These are phyloP conservation scores for Drosophila niveifrons DNA, from an alignment of 2,888 invertebrate genomes.

Conservation along the genomic window DNA sequence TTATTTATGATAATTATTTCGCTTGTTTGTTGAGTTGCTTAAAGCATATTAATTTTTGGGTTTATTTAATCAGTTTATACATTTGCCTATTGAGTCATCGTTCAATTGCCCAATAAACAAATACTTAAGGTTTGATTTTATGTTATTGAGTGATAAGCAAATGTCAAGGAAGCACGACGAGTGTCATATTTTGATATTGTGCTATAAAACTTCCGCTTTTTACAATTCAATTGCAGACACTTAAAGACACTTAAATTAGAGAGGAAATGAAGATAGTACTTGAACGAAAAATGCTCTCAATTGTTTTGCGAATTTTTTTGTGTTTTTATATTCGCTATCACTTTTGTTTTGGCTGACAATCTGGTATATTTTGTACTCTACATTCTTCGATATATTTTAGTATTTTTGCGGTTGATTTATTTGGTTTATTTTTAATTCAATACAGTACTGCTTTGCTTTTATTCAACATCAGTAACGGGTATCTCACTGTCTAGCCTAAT, in stretches of 20 bases:
- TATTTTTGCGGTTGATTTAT: too few species aligned
- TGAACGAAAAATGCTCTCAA: neutral
- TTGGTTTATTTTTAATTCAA: too few species aligned
- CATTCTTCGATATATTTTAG: too few species aligned
- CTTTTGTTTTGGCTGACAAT: too few species aligned
- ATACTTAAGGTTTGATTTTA: slow-evolving; percentile 8
- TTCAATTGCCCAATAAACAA: slow-evolving; percentile 13
- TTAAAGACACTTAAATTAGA: neutral
- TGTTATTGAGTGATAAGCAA: slow-evolving; percentile 32
- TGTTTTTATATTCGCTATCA: too few species aligned
- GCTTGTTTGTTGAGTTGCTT: slow-evolving; percentile 2
- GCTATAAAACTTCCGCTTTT: slow-evolving; percentile 20
- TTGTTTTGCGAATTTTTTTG: neutral
- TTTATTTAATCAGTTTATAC: slow-evolving; percentile 8
- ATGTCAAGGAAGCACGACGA: neutral
- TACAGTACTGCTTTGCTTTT: too few species aligned
- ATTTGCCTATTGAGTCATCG: slow-evolving; percentile 3
- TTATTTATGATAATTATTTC: neutral
- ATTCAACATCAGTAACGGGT: too few species aligned
- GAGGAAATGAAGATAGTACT: neutral
- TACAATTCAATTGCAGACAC: slow-evolving; percentile 10
- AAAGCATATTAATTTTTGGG: neutral
- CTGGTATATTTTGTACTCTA: too few species aligned
- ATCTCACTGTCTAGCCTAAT: too few species aligned
- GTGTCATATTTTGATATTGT: slow-evolving; percentile 6